Evolutionary conservation across 2,888 invertebrate genomes (phyloP).

Genomic region (Drosophila austrosaltans): DNA sequence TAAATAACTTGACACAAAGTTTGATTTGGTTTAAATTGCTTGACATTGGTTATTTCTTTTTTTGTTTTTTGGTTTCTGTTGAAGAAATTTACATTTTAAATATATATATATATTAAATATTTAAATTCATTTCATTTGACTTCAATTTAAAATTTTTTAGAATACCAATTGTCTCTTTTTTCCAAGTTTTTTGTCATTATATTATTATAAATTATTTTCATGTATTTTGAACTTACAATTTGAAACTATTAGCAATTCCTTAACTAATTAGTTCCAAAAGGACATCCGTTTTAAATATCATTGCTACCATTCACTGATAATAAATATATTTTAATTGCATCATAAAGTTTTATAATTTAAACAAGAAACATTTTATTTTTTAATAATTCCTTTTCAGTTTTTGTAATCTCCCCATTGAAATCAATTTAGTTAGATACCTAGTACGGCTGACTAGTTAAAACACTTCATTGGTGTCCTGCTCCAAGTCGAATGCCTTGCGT

Average conservation of each 20-base stretch:
- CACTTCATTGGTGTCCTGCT: not conserved
- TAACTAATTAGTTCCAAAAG: not conserved
- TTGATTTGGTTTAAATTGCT: slow-evolving; percentile 45
- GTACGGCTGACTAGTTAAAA: slow-evolving; percentile 32
- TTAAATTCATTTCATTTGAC: not conserved
- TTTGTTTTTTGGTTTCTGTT: not conserved
- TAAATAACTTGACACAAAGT: slow-evolving; percentile 60
- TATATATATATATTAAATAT: not conserved
- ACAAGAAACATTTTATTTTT: too few species aligned
- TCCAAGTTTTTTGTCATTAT: too few species aligned
- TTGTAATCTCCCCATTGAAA: not conserved
- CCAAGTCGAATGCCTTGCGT: not conserved
- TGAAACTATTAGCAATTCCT: slow-evolving; percentile 6
- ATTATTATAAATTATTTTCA: too few species aligned
- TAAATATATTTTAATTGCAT: too few species aligned
- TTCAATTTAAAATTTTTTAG: not conserved
- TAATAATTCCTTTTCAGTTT: slow-evolving; percentile 14
- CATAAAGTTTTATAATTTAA: too few species aligned
- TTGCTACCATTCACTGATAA: too few species aligned
- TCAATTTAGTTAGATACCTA: slow-evolving; percentile 12
- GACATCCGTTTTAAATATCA: too few species aligned
- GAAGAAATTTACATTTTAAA: not conserved
- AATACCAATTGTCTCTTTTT: too few species aligned
- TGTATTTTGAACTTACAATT: too few species aligned
- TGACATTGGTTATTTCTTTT: slow-evolving; percentile 18